Percentiles rank a stretch among this genome's conserved stretches.
phyloP scores from a whole-genome alignment of 1,140 invertebrate genomes.

The Globodera rostochiensis region DNA sequence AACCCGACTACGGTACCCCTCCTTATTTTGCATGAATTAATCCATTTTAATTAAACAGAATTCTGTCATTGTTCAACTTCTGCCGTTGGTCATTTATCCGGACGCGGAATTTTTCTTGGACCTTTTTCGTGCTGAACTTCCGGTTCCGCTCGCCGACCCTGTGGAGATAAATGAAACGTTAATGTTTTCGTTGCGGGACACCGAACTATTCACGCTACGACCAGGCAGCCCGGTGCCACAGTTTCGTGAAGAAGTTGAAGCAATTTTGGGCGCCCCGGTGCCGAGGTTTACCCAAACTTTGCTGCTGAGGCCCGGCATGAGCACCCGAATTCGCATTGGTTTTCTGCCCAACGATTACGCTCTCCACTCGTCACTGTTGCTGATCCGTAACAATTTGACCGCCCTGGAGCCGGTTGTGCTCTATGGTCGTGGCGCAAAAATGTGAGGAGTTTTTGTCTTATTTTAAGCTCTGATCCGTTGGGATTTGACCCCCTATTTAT shows the following conservation, averaged over 20 bases:
- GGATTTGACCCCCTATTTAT: background rate
- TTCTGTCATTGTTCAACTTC: constrained; percentile 69
- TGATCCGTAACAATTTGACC: constrained; percentile 85
- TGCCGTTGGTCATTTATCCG: constrained; percentile 70
- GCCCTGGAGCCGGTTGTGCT: constrained; percentile 82
- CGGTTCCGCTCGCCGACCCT: constrained; percentile 49
- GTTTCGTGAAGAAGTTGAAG: constrained; percentile 67
- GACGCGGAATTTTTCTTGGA: constrained; percentile 68
- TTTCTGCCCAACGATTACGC: constrained; percentile 70
- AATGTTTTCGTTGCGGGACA: constrained; percentile 69
- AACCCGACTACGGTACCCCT: constrained; percentile 68
- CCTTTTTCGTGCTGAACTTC: constrained; percentile 60
- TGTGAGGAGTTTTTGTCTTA: constrained; percentile 59
- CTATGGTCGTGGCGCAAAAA: constrained; percentile 79
- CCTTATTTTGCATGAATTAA: background rate
- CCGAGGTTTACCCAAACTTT: constrained; percentile 68
- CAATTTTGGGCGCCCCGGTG: constrained; percentile 66
- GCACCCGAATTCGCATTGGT: constrained; percentile 68
- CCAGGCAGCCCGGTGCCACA: constrained; percentile 66
- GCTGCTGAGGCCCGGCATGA: constrained; percentile 68
- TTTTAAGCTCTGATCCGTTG: background rate
- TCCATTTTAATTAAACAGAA: constrained; percentile 4
- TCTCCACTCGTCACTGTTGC: constrained; percentile 68
- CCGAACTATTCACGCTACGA: constrained; percentile 67
- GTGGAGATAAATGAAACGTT: constrained; percentile 66